phyloP scores from a whole-genome alignment of 2,113 vertebrate genomes.

The Corythoichthys haematopterus region DNA sequence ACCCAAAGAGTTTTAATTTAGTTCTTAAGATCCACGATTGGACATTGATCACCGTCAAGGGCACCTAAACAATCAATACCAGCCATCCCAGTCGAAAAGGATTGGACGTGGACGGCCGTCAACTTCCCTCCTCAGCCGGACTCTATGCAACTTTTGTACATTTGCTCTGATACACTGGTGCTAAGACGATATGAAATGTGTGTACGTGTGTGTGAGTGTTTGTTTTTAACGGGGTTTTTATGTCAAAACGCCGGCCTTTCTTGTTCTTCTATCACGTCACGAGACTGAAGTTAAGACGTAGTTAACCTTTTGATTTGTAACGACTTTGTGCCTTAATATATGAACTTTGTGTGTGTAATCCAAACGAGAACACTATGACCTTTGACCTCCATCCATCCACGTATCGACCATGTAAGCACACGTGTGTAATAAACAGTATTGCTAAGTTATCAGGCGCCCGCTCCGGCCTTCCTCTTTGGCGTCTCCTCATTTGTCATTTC shows the following conservation, averaged over 20 bases:
- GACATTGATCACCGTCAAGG: background rate
- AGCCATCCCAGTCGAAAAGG: too few species aligned
- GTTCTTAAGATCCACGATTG: too few species aligned
- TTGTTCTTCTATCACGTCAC: conserved; percentile 43
- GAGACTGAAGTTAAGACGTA: conserved; percentile 38
- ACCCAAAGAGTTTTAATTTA: too few species aligned
- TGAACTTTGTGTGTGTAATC: conserved; percentile 32
- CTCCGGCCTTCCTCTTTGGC: background rate
- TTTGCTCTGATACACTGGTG: conserved; percentile 99
- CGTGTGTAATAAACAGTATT: conserved; percentile 90
- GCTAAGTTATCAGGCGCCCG: conserved; percentile 82
- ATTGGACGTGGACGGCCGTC: background rate
- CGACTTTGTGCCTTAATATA: conserved; percentile 62
- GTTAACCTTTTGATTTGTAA: conserved; percentile 30
- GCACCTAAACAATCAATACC: too few species aligned
- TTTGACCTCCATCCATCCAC: conserved; percentile 26
- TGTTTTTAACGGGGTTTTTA: conserved; percentile 81
- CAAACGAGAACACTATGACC: conserved; percentile 3
- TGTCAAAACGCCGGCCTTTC: conserved; percentile 81
- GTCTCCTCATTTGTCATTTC: background rate
- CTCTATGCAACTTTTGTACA: conserved; percentile 96
- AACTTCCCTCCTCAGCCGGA: conserved; percentile 43
- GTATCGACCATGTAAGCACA: conserved; percentile 28
- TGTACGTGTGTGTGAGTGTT: conserved; percentile 98
- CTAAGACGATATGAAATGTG: conserved; percentile 84